These are phyloP conservation scores for Dermochelys coriacea DNA, from an alignment of 2,797 vertebrate genomes.

Conservation along the genomic window DNA sequence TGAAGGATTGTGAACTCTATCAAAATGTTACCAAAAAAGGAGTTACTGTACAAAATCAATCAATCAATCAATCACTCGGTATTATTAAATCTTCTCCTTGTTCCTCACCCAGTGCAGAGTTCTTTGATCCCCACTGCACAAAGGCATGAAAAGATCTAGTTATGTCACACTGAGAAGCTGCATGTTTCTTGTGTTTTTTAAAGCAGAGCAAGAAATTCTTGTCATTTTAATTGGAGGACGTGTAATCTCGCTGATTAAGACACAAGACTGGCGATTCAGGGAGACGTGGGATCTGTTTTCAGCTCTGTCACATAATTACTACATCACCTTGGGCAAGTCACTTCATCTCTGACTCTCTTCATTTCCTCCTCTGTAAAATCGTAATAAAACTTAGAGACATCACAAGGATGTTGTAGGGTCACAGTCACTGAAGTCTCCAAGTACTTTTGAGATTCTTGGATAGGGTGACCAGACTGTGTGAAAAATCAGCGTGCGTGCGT, in stretches of 20 bases:
- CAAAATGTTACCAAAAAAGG: too few relatives aligned
- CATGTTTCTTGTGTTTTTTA: neutral
- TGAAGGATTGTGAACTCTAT: neutral
- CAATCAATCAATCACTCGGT: too few relatives aligned
- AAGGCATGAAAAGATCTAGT: neutral
- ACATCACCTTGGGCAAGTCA: neutral
- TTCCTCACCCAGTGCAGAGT: neutral
- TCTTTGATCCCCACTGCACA: neutral
- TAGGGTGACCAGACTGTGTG: neutral
- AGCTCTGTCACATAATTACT: neutral
- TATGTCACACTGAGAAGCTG: accelerated
- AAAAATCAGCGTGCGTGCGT: too few relatives aligned
- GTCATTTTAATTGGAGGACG: neutral
- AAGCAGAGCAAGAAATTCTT: neutral
- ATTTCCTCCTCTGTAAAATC: neutral
- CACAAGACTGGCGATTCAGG: neutral
- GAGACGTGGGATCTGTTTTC: neutral
- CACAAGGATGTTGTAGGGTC: neutral
- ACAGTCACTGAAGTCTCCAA: neutral
- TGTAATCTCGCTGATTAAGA: neutral
- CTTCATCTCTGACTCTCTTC: neutral
- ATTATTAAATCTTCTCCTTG: neutral
- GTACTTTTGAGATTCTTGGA: neutral
- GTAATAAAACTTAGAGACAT: neutral
- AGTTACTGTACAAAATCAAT: neutral